Evolutionary conservation across 2,888 invertebrate genomes (phyloP).

Genomic region (Schizaphis graminum): DNA sequence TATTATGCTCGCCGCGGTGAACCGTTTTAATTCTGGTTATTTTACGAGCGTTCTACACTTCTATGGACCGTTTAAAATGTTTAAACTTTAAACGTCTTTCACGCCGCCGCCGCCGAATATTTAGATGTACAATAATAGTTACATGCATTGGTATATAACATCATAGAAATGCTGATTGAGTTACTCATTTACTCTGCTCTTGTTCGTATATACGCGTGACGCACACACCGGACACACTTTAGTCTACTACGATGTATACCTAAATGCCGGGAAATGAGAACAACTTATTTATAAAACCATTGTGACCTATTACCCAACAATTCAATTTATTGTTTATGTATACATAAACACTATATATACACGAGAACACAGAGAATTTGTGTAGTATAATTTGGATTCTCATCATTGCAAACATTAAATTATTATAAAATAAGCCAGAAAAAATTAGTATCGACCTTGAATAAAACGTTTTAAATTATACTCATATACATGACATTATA

Average conservation of each 20-base stretch:
- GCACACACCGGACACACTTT: neutral
- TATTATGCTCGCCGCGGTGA: neutral
- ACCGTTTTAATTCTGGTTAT: neutral
- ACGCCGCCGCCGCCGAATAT: neutral
- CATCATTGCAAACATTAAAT: neutral
- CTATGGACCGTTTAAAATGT: neutral
- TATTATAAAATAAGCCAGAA: neutral
- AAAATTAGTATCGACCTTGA: neutral
- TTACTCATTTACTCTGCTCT: slow-evolving; percentile 35
- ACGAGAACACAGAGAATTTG: neutral
- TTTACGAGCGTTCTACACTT: neutral
- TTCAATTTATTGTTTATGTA: neutral
- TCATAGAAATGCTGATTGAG: slow-evolving; percentile 39
- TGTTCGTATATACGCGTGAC: slow-evolving; percentile 1
- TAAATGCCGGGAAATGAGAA: neutral
- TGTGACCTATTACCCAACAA: neutral
- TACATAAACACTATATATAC: neutral
- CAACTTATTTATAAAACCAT: neutral
- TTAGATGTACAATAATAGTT: slow-evolving; percentile 1
- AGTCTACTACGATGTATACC: neutral
- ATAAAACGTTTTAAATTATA: neutral
- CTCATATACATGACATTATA: neutral
- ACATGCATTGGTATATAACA: slow-evolving; percentile 21
- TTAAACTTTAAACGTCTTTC: slow-evolving; percentile 4
- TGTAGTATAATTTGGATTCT: neutral